Conservation (phyloP, 2,113 vertebrate genomes). For the Burhinus bistriatus region DNA sequence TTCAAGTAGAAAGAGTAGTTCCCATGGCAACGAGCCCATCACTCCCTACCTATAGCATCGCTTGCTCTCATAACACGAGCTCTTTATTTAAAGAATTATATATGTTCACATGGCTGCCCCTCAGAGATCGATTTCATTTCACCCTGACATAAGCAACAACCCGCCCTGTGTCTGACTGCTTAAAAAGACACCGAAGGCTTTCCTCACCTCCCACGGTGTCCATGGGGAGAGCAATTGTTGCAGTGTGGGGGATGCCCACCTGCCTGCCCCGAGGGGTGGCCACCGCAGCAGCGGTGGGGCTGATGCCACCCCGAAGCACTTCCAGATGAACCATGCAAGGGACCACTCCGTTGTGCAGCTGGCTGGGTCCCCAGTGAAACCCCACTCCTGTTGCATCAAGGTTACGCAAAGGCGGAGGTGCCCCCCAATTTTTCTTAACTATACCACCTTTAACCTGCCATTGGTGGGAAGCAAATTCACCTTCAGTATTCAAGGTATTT, state of each 20-base stretch:
- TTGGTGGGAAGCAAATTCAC: background rate
- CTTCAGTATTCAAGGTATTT: background rate
- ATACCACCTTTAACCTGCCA: background rate
- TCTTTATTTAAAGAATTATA: background rate
- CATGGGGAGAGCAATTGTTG: fast-evolving
- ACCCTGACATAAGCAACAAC: fast-evolving
- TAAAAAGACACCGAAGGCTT: background rate
- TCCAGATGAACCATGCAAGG: background rate
- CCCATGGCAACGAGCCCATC: slow-evolving; percentile 53
- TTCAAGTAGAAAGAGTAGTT: slow-evolving; percentile 55
- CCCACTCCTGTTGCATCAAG: background rate
- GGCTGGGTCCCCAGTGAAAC: background rate
- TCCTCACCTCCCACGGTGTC: fast-evolving
- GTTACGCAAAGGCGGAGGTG: fast-evolving
- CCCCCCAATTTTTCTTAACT: background rate
- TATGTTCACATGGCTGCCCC: background rate
- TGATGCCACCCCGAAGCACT: background rate
- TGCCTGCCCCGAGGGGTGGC: background rate
- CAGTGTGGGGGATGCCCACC: too few relatives aligned
- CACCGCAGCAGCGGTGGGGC: fast-evolving
- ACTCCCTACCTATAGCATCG: background rate
- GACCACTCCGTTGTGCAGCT: fast-evolving
- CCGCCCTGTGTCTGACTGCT: fast-evolving
- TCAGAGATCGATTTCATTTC: background rate
- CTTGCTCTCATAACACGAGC: background rate